These are phyloP conservation scores for Phoenoteleia sp. DNA, from an alignment of 2,888 invertebrate species.

Conservation along the genomic window DNA sequence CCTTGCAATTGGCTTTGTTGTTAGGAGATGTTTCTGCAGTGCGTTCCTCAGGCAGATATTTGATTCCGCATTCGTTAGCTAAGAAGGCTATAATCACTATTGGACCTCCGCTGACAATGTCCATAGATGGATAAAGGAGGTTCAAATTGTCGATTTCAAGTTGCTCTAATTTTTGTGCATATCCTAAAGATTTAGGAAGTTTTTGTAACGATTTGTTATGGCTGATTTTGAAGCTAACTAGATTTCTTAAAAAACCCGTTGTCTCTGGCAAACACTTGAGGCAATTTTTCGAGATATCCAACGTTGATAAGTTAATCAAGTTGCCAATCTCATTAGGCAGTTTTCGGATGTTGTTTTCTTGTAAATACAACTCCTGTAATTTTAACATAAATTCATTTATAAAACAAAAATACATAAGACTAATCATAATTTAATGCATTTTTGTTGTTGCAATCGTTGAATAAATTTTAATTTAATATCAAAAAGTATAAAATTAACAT, in stretches of 20 bases:
- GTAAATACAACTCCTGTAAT: constrained; percentile 92
- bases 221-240: constrained; percentile 89
- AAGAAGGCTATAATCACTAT: constrained; percentile 87
- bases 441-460: too few species aligned
- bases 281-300: constrained; percentile 92
- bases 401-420: too few species aligned
- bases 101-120: constrained; percentile 89
- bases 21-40: constrained; percentile 78
- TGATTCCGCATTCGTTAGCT: constrained; percentile 86
- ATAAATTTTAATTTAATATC: too few species aligned
- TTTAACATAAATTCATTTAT: too few species aligned
- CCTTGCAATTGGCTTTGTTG: constrained; percentile 74
- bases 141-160: constrained; percentile 89
- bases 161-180: constrained; percentile 88
- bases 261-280: constrained; percentile 89
- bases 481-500: too few species aligned
- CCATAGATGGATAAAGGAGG: constrained; percentile 90
- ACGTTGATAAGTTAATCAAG: constrained; percentile 89
- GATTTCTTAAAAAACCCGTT: constrained; percentile 89
- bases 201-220: constrained; percentile 88
- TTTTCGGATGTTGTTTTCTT: constrained; percentile 90
- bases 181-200: constrained; percentile 90
- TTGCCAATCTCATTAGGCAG: constrained; percentile 91
- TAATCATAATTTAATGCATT: background rate
- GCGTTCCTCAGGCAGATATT: constrained; percentile 87